A percentile compares a stretch with the other conserved stretches of the same genome.
These are phyloP conservation scores for Galaxias olidus DNA, from an alignment of 2,797 vertebrate genomes.

Conservation along the genomic window DNA sequence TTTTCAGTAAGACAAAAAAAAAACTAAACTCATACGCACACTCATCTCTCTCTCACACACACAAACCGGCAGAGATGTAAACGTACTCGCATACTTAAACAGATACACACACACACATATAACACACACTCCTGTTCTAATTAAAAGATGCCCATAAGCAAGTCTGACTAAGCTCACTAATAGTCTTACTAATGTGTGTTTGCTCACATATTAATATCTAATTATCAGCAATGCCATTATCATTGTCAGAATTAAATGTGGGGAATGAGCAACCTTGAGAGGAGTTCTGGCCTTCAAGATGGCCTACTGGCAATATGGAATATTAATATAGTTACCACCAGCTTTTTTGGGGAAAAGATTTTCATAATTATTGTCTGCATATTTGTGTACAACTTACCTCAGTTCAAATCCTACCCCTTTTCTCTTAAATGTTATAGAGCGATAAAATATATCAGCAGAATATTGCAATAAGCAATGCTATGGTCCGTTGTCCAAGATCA, in stretches of 20 bases:
- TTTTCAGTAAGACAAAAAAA: background rate
- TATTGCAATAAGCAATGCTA: no score
- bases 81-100: background rate
- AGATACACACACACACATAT: background rate
- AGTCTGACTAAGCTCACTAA: slow-evolving; percentile 13
- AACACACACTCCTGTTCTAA: background rate
- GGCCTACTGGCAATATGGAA: background rate
- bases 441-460: no score
- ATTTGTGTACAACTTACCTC: no score
- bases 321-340: background rate
- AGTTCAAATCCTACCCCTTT: no score
- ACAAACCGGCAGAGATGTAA: background rate
- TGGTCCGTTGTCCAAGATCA: no score
- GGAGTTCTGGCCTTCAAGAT: background rate
- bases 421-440: no score
- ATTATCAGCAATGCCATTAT: background rate
- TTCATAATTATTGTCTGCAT: no score
- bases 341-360: no score
- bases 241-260: background rate
- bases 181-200: slow-evolving; percentile 18
- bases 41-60: background rate
- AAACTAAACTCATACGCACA: background rate
- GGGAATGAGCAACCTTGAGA: background rate
- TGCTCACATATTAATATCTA: slow-evolving; percentile 1
- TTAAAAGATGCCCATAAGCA: slow-evolving; percentile 5